Conservation (phyloP, 2,888 invertebrate species). For the Eubasilissa splendida region DNA sequence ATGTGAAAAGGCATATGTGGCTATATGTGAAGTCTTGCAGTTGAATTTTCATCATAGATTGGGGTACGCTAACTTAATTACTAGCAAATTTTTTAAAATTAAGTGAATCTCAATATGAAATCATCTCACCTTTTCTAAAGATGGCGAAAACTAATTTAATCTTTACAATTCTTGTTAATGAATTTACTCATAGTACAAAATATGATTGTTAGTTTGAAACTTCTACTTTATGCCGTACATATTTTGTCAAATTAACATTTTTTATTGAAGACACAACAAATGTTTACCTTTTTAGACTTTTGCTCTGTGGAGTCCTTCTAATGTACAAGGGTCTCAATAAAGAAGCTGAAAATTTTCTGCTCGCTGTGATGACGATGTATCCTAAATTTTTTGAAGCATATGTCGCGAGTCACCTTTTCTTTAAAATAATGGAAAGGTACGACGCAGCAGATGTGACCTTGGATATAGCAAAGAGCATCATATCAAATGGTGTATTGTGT, state of each 20-base stretch:
- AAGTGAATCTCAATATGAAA: no score
- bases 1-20: slow-evolving; percentile 19
- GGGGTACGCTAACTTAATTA: slow-evolving; percentile 13
- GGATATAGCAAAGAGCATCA: slow-evolving; percentile 16
- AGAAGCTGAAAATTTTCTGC: slow-evolving; percentile 42
- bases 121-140: no score
- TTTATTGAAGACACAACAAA: neutral
- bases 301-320: slow-evolving; percentile 28
- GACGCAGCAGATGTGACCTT: slow-evolving; percentile 27
- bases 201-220: neutral
- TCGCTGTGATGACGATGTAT: slow-evolving; percentile 28
- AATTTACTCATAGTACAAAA: neutral
- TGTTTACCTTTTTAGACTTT: slow-evolving; percentile 17
- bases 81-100: neutral
- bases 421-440: slow-evolving; percentile 27
- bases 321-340: slow-evolving; percentile 17
- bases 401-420: slow-evolving; percentile 32
- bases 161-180: neutral
- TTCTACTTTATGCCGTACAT: neutral
- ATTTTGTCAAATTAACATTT: neutral
- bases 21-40: slow-evolving; percentile 27
- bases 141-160: no score
- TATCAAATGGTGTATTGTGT: neutral
- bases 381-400: slow-evolving; percentile 39
- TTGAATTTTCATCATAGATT: slow-evolving; percentile 26